Evolutionary conservation across 2,888 invertebrate species (phyloP).

Genomic region (Nephrotoma flavescens): DNA sequence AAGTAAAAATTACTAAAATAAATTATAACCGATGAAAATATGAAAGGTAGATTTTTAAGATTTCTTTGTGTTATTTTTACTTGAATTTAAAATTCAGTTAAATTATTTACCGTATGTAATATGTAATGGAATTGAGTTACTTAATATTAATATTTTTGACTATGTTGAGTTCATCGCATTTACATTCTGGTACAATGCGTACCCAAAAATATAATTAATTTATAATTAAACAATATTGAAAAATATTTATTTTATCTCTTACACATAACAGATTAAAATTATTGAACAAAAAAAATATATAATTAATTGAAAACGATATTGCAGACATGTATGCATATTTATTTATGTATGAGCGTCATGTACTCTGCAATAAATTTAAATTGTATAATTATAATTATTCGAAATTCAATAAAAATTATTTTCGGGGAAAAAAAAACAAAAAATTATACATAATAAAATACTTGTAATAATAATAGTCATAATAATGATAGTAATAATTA

Average conservation of each 20-base stretch:
- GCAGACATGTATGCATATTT: neutral
- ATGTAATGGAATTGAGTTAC: neutral
- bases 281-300: neutral
- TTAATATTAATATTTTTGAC: neutral
- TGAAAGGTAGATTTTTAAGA: neutral
- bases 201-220: neutral
- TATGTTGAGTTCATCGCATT: no score
- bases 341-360: neutral
- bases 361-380: neutral
- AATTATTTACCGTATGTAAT: neutral
- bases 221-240: neutral
- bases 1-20: neutral
- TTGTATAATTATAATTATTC: neutral
- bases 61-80: neutral
- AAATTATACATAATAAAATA: neutral
- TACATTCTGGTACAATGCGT: no score
- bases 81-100: no score
- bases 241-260: neutral
- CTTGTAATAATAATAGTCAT: neutral
- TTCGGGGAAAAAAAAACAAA: neutral
- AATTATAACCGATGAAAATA: neutral
- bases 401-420: neutral
- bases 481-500: neutral
- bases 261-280: neutral
- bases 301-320: neutral